Conservation (phyloP, 2,888 invertebrate genomes). For the Tanypteryx hageni region DNA sequence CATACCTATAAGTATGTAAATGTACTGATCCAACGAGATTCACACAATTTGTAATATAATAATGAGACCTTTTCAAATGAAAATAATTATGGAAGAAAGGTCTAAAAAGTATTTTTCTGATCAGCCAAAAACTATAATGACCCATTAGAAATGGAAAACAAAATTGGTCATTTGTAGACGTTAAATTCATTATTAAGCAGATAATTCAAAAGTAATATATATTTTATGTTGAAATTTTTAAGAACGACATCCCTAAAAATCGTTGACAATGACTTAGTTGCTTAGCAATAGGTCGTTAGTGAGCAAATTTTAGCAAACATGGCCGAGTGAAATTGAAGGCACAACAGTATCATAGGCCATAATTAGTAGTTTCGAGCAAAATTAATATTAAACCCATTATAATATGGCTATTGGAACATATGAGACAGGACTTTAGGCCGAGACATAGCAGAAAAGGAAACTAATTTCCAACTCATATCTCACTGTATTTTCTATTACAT, state of each 20-base stretch:
- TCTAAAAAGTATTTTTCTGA: background rate
- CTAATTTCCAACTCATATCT: background rate
- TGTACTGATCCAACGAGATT: slow-evolving; percentile 7
- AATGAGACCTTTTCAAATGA: background rate
- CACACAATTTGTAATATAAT: background rate
- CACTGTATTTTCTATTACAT: background rate
- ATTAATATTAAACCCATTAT: slow-evolving; percentile 9
- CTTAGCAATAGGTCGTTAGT: slow-evolving; percentile 30
- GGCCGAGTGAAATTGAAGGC: slow-evolving; percentile 40
- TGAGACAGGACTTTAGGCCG: slow-evolving; percentile 16
- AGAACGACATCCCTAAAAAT: background rate
- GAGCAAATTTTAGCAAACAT: slow-evolving; percentile 47
- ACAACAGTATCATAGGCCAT: slow-evolving; percentile 58
- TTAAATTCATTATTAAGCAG: background rate
- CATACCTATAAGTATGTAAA: background rate
- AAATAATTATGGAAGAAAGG: background rate
- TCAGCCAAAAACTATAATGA: background rate
- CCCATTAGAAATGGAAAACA: background rate
- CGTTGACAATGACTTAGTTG: background rate
- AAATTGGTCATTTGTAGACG: background rate
- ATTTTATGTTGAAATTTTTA: background rate
- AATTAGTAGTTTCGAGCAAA: slow-evolving; percentile 36
- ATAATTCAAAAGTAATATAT: background rate
- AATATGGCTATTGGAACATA: background rate
- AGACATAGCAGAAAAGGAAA: background rate